phyloP scores from a whole-genome alignment of 2,797 vertebrate genomes.

The Sebastes jordani region DNA sequence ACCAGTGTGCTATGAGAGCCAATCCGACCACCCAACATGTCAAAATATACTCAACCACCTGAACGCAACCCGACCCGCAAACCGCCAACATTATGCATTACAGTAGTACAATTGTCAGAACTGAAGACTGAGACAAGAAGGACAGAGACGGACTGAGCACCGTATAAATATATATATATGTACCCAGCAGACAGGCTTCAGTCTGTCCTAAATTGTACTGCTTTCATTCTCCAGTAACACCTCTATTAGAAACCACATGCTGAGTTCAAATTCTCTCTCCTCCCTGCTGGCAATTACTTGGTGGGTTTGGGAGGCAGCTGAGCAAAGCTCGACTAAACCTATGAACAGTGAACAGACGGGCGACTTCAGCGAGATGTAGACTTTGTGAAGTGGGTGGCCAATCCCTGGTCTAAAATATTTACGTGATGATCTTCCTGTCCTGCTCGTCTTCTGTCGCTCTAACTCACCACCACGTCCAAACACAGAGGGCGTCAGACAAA shows the following conservation, averaged over 20 bases:
- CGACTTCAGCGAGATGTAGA: neutral
- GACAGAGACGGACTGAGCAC: neutral
- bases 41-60: neutral
- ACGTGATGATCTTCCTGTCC: conserved; percentile 23
- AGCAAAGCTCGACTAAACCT: conserved; percentile 22
- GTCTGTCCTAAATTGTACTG: conserved; percentile 12
- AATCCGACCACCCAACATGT: neutral
- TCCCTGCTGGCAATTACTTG: conserved; percentile 20
- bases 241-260: conserved; percentile 40
- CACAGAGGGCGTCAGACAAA: conserved; percentile 5
- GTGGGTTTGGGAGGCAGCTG: neutral
- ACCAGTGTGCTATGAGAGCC: neutral
- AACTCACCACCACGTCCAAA: conserved; percentile 16
- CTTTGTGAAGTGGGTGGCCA: conserved; percentile 33
- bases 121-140: neutral
- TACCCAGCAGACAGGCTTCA: conserved; percentile 11
- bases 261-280: conserved; percentile 25
- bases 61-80: neutral
- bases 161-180: too few relatives aligned
- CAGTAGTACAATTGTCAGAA: neutral
- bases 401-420: conserved; percentile 48
- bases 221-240: neutral
- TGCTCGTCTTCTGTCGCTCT: conserved; percentile 3
- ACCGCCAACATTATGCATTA: neutral
- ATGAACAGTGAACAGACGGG: neutral